Evolutionary conservation across 2,888 invertebrate species (phyloP).

Genomic region (Torymus auratus): DNA sequence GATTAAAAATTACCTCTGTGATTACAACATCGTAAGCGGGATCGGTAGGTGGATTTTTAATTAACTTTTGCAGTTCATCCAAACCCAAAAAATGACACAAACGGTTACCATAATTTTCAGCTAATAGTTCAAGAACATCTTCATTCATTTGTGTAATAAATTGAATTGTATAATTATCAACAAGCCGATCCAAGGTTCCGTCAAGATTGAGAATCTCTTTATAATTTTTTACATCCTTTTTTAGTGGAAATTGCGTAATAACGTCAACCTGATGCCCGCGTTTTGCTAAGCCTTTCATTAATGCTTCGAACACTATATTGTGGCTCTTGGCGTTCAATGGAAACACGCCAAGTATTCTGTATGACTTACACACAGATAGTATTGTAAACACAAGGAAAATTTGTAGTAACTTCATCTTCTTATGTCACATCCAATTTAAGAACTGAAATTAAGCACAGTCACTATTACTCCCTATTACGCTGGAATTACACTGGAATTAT

Average conservation of each 20-base stretch:
- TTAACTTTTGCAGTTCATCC: slow-evolving; percentile 61
- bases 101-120: slow-evolving; percentile 57
- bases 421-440: too few relatives aligned
- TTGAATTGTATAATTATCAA: slow-evolving; percentile 62
- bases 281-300: slow-evolving; percentile 52
- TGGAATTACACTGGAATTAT: too few relatives aligned
- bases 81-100: slow-evolving; percentile 61
- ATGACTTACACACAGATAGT: neutral
- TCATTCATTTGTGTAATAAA: neutral
- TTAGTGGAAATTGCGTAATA: slow-evolving; percentile 49
- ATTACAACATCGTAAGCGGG: slow-evolving; percentile 62
- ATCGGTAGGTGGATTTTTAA: slow-evolving; percentile 64
- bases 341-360: slow-evolving; percentile 58
- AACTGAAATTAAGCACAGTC: too few relatives aligned
- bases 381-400: neutral
- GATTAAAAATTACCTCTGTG: slow-evolving; percentile 24
- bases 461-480: too few relatives aligned
- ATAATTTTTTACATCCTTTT: slow-evolving; percentile 45
- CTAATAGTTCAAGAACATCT: slow-evolving; percentile 17
- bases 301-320: slow-evolving; percentile 45
- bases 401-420: neutral
- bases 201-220: slow-evolving; percentile 55
- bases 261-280: slow-evolving; percentile 55
- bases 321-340: slow-evolving; percentile 55
- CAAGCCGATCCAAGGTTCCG: slow-evolving; percentile 51